Evolutionary conservation across 2,113 vertebrate genomes (phyloP).

Genomic region (Gavialis gangeticus): DNA sequence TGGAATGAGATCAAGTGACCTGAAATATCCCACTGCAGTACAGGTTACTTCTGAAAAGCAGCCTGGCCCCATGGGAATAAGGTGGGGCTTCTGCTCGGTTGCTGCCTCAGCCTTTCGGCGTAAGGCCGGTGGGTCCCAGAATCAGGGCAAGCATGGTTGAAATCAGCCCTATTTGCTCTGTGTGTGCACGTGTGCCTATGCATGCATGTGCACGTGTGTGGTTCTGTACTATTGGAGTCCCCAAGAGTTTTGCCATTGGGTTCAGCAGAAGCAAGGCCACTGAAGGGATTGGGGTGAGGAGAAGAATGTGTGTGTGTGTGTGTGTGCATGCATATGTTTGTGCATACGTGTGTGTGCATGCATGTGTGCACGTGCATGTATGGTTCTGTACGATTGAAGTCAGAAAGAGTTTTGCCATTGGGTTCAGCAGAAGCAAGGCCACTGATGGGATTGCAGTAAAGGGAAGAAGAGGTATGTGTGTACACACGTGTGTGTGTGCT

Average conservation of each 20-base stretch:
- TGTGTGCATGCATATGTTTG: no score
- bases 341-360: no score
- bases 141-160: not conserved
- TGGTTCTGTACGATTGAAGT: no score
- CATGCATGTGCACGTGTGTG: no score
- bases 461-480: no score
- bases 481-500: no score
- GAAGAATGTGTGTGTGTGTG: no score
- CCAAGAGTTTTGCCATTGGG: not conserved
- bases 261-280: not conserved
- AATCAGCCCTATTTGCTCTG: not conserved
- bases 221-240: not conserved
- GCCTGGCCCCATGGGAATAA: rapidly evolving
- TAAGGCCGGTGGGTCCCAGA: not conserved
- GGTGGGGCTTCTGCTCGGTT: not conserved
- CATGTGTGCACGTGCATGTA: not conserved
- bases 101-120: not conserved
- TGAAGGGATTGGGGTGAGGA: no score
- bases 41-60: no score
- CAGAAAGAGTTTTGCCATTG: no score
- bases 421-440: no score
- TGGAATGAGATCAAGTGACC: not conserved
- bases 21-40: rapidly evolving
- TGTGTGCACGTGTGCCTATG: not conserved
- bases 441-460: no score